A percentile compares a stretch with the other conserved stretches of the same genome.
phyloP scores from a whole-genome alignment of 1,140 invertebrate genomes.

The Gryllus bimaculatus region DNA sequence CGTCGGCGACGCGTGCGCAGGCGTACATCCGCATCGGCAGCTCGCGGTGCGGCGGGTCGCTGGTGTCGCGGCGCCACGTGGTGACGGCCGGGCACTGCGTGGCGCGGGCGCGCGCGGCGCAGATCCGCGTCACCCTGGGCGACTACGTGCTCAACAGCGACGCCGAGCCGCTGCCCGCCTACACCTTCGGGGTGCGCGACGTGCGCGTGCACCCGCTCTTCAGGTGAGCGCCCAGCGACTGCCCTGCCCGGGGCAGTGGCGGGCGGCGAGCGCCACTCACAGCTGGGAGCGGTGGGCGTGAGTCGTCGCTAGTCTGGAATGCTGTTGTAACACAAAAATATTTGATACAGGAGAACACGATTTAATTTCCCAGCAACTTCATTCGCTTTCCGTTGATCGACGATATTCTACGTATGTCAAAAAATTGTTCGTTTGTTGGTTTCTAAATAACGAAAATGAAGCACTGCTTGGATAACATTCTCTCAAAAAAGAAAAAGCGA shows the following conservation, averaged over 20 bases:
- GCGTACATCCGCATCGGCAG: conserved; percentile 88
- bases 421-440: no score
- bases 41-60: conserved; percentile 83
- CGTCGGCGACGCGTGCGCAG: conserved; percentile 37
- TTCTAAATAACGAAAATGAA: no score
- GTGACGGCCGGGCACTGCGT: conserved; percentile 96
- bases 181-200: conserved; percentile 78
- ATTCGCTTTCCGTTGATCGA: no score
- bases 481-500: no score
- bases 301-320: no score
- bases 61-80: conserved; percentile 85
- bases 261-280: conserved; percentile 80
- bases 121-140: conserved; percentile 84
- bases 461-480: no score
- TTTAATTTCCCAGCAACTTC: no score
- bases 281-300: conserved; percentile 86
- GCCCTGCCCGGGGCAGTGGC: conserved; percentile 79
- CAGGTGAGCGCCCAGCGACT: conserved; percentile 86
- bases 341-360: no score
- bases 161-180: conserved; percentile 77
- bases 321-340: no score
- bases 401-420: no score
- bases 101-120: conserved; percentile 73
- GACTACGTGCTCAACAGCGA: conserved; percentile 92
- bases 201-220: conserved; percentile 90